Base-by-base conservation (phyloP, 23 tunicate species). In the Styela clava region DNA sequence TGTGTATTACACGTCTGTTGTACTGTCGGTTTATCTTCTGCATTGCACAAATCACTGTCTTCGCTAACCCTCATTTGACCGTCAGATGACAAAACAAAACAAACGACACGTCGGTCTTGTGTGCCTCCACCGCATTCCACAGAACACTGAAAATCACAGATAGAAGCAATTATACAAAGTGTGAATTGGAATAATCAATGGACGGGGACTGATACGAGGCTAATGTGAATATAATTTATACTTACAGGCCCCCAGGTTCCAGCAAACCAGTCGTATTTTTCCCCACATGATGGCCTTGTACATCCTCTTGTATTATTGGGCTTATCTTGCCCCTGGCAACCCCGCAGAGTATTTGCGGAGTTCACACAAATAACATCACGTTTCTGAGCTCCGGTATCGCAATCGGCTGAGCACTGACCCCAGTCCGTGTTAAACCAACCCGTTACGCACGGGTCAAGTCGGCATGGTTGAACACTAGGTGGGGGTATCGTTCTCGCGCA, bases 241-340 rank as follows among this genome's bases (percentile, higher is more conserved):
- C 97, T 91, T 72, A 91, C 97, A 78, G 97, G 61, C 0, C 90
- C 90, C 97, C 97, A 91, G 0, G 70, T 25, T 24, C 90, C 90
- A 5, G 97, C 73, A 71, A 91, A 91, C 97, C 97, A 91, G 33
- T 91, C 97, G 73, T 82, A 65, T 71, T 78, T 91, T 68, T 70
- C 74, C 1, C 90, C 97, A 71, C 97, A 91, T 23, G 97, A 82
- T 16, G 80, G 61, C 19, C 90, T 34, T 1, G 95, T 79, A 51
- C 97, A 91, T 5, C 77, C 78, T 64, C 97, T 70, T 21, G 90
- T 82, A 2, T 78, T 71, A 28, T 69, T 26, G 2, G 97, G 97
- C 67, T 91, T 79, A 72, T 34, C 7, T 32, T 62, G 33, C 1
- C 69, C 25, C 61, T 83, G 80, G 35, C 97, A 91, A 34, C 90